Base-by-base conservation (phyloP, 2,888 invertebrate genomes). In the Hydrotaea cyrtoneurina region DNA sequence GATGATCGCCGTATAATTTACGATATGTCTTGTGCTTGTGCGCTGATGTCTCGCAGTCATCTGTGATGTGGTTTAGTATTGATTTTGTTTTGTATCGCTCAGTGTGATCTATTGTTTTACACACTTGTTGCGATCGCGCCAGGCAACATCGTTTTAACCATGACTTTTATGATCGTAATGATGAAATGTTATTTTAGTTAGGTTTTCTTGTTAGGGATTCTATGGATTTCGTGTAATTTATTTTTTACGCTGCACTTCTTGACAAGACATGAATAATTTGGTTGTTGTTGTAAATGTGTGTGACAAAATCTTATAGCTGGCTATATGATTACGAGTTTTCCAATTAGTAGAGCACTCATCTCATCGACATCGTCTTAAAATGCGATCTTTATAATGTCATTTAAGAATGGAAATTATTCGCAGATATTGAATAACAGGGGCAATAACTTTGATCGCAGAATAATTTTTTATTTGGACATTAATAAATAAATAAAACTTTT, bases 131-230 rank as follows among this genome's bases (percentile, higher is more conserved):
- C 59, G 26, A 50, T 71, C 17, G 31, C 53, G 7, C 53, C 5
- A 43, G 23, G 39, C 17, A n/a, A 50, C n/a, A 43, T 71, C 26
- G 62, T 46, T 19, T 55, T 36, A 53, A 53, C 82, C 85, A 76
- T 85, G 85, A 85, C 85, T 82, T 85, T 85, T 85, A 82, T 79
- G 76, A 77, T 74, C 79, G 66, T 66, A 81, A 78, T 72, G 72
- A 78, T 81, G 64, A 64, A 84, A 75, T 84, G 46, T 69, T 31
- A 7, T 2, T 31, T 31, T 31, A 31, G 31, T 31, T 31, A 4
- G 31, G 3, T 31, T 31, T 31, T 31, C 31, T 31, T 2, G 72
- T 77, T 13, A 11, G 23, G 23, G 26, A 62, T 73, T 69, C 17
- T 73, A 43, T 77, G 17, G 59, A 43, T 50, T 66, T 62, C 74